Evolutionary conservation across 2,797 vertebrate species (phyloP).

Genomic region (Saxicola maurus): DNA sequence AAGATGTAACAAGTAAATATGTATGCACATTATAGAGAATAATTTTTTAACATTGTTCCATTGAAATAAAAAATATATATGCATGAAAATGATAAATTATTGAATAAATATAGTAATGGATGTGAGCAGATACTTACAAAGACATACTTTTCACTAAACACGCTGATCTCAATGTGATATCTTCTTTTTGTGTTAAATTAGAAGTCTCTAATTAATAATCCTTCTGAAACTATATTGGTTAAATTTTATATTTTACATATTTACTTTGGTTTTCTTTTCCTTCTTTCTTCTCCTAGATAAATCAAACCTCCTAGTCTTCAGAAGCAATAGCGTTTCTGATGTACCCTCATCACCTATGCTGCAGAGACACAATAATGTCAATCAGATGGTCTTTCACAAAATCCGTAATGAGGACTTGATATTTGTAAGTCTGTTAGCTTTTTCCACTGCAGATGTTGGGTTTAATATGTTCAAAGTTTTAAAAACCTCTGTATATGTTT

Average conservation of each 20-base stretch:
- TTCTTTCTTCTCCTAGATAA: conserved; percentile 77
- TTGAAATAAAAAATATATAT: background rate
- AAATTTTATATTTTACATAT: background rate
- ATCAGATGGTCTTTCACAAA: conserved; percentile 98
- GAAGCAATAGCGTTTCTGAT: conserved; percentile 83
- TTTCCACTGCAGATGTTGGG: background rate
- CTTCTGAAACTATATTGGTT: background rate
- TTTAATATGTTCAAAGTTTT: background rate
- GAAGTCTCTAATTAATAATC: background rate
- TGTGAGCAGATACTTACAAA: no score
- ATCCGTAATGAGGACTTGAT: conserved; percentile 91
- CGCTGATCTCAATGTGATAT: background rate
- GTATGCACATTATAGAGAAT: background rate
- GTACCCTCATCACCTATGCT: conserved; percentile 79
- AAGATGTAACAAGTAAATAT: background rate
- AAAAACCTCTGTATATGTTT: background rate
- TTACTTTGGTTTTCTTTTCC: background rate
- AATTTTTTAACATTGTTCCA: background rate
- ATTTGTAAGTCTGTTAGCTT: conserved; percentile 78
- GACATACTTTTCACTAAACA: background rate
- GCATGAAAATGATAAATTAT: background rate
- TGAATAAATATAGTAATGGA: background rate
- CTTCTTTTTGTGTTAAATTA: background rate
- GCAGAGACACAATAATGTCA: conserved; percentile 87
- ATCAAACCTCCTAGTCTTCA: conserved; percentile 91